These are phyloP conservation scores for Ceriagrion tenellum DNA, from an alignment of 2,888 invertebrate species.

Conservation along the genomic window DNA sequence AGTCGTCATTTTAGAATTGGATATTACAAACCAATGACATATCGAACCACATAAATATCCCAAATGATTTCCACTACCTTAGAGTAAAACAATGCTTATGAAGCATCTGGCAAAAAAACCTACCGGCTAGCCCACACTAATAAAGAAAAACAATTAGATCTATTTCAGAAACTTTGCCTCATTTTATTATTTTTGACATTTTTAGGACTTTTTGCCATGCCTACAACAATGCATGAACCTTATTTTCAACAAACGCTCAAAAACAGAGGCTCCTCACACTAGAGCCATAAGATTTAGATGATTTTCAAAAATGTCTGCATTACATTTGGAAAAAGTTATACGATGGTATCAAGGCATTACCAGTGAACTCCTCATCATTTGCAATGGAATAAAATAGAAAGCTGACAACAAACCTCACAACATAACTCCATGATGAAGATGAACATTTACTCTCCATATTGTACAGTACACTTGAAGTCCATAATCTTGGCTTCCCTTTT, in stretches of 20 bases:
- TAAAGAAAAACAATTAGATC: no score
- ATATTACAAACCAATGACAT: no score
- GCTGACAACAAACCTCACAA: background rate
- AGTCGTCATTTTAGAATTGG: no score
- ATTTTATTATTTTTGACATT: background rate
- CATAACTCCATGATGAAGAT: background rate
- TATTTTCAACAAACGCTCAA: background rate
- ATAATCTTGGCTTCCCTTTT: background rate
- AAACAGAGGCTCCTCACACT: background rate
- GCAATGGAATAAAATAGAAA: background rate
- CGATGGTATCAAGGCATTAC: background rate
- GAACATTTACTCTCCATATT: background rate
- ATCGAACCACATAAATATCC: no score
- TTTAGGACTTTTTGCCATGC: conserved; percentile 9
- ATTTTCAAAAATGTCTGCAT: background rate
- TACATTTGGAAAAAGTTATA: background rate
- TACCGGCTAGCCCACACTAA: no score
- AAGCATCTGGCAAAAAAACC: no score
- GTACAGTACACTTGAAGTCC: background rate
- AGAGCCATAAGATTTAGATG: background rate
- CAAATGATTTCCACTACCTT: no score
- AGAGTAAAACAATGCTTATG: no score
- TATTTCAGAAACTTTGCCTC: background rate
- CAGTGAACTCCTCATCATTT: background rate
- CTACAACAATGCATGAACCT: background rate